Evolutionary conservation across 2,888 invertebrate species (phyloP).

Genomic region (Sicus ferrugineus): DNA sequence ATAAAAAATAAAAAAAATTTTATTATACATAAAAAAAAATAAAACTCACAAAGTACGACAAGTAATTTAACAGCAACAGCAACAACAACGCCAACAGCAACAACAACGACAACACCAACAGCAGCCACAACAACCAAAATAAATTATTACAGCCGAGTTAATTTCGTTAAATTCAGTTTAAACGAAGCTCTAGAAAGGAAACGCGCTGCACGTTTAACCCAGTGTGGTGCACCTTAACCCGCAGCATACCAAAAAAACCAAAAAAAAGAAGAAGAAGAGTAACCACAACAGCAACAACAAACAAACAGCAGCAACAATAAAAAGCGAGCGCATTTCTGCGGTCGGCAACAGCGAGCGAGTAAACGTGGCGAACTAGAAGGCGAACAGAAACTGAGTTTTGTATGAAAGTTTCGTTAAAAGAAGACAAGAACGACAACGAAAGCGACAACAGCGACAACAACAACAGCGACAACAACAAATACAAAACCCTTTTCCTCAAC

Average conservation of each 20-base stretch:
- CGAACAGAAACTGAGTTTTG: no score
- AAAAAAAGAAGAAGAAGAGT: not conserved
- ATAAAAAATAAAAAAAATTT: not conserved
- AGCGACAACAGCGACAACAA: conserved; percentile 29
- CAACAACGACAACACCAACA: not conserved
- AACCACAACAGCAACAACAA: conserved; percentile 32
- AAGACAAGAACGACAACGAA: not conserved
- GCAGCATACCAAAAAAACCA: not conserved
- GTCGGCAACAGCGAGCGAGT: no score
- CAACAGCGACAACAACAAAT: conserved; percentile 22
- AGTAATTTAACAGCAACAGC: not conserved
- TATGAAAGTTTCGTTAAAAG: no score
- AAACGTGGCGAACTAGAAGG: no score
- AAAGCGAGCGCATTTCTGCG: conserved; percentile 41
- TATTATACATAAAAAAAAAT: not conserved
- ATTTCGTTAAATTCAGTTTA: not conserved
- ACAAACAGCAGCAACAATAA: conserved; percentile 17
- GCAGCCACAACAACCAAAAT: not conserved
- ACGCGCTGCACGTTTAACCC: conserved; percentile 55
- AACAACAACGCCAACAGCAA: not conserved
- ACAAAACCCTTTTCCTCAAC: conserved; percentile 49
- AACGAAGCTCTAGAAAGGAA: conserved; percentile 54
- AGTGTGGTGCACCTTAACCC: conserved; percentile 23
- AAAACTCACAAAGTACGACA: not conserved
- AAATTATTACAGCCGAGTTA: not conserved